These are phyloP conservation scores for Crambe crambe DNA, from an alignment of 37 sponge, comb jelly and placozoan genomes.

Conservation along the genomic window DNA sequence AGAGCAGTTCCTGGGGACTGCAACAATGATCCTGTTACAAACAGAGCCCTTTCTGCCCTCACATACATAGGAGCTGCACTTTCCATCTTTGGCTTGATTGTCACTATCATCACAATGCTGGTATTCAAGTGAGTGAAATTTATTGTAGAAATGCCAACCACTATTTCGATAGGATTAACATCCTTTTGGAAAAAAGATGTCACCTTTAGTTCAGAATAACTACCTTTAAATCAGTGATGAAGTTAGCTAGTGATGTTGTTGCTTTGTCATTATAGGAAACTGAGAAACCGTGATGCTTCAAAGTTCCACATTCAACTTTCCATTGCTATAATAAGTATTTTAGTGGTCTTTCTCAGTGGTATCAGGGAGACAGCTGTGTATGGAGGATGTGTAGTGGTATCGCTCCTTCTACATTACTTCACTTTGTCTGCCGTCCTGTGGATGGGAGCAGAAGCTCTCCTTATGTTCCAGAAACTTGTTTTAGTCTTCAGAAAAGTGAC, in stretches of 20 bases:
- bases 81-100: background rate
- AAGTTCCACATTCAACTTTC: constrained; percentile 54
- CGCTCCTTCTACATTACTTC: constrained; percentile 61
- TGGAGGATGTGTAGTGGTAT: constrained; percentile 49
- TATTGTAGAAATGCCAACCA: no score
- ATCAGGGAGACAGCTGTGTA: constrained; percentile 20
- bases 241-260: no score
- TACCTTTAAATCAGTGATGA: no score
- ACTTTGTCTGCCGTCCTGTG: constrained; percentile 42
- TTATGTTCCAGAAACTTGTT: constrained; percentile 61
- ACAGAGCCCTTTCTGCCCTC: background rate
- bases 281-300: constrained; percentile 26
- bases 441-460: constrained; percentile 67
- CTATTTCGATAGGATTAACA: no score
- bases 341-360: constrained; percentile 54
- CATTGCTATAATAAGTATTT: constrained; percentile 27
- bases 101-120: background rate
- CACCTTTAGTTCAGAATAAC: background rate
- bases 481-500: constrained; percentile 44
- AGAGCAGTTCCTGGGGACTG: background rate
- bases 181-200: background rate
- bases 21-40: background rate
- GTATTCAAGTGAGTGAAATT: background rate
- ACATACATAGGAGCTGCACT: background rate
- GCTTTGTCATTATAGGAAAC: constrained; percentile 39